Conservation (phyloP, 2,888 invertebrate species). For the Oxycera nigricornis region DNA sequence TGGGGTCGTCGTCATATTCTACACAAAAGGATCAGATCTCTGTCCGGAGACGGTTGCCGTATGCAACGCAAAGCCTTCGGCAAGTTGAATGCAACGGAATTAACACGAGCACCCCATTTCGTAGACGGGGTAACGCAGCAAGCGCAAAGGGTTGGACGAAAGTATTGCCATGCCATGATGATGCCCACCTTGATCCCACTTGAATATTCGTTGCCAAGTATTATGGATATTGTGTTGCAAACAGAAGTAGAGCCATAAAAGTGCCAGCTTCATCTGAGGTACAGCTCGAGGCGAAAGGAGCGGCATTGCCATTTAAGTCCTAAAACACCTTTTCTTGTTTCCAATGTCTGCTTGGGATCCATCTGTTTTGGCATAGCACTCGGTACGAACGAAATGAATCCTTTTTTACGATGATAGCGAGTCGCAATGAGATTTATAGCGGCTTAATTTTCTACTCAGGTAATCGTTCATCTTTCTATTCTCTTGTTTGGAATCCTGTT, state of each 20-base stretch:
- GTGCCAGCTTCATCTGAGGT: neutral
- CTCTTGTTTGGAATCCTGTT: too few relatives aligned
- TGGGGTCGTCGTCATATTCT: constrained; percentile 35
- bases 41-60: constrained; percentile 29
- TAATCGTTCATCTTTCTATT: too few relatives aligned
- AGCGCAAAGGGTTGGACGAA: constrained; percentile 18
- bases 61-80: constrained; percentile 39
- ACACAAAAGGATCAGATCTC: constrained; percentile 29
- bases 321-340: neutral
- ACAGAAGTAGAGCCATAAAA: neutral
- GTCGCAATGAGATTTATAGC: too few relatives aligned
- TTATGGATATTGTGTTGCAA: constrained; percentile 13
- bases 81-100: constrained; percentile 43
- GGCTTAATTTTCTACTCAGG: too few relatives aligned
- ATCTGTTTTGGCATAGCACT: too few relatives aligned
- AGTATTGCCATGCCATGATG: constrained; percentile 17
- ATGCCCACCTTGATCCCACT: constrained; percentile 30
- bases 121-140: neutral
- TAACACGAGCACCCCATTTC: constrained; percentile 39
- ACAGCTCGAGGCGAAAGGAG: neutral
- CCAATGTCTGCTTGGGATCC: neutral
- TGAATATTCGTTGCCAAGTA: constrained; percentile 28
- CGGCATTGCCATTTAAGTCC: neutral
- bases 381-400: too few relatives aligned
- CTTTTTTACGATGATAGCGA: too few relatives aligned